Percentiles rank a stretch among this genome's conserved stretches.
Conservation (phyloP, 2,113 vertebrate species). For the Chloropsis hardwickii region DNA sequence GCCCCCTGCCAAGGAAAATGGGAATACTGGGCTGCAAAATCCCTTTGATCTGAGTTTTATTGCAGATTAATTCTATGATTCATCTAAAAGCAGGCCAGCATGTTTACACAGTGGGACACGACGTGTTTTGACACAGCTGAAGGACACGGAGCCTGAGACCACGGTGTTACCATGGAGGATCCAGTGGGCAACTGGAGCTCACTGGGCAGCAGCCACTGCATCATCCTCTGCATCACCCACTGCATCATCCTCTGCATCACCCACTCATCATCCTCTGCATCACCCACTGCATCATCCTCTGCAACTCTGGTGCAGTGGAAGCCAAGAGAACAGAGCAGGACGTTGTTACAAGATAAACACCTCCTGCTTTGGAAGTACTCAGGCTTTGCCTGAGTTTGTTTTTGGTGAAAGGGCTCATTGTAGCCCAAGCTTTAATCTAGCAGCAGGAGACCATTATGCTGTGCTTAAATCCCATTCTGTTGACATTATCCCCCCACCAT, state of each 20-base stretch:
- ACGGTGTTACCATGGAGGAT: fast-evolving
- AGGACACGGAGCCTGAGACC: background rate
- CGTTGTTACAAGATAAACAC: conserved; percentile 28
- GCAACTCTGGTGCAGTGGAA: background rate
- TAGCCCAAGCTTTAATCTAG: conserved; percentile 57
- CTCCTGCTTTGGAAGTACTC: conserved; percentile 36
- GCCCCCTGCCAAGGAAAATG: background rate
- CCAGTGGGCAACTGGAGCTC: background rate
- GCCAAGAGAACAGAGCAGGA: background rate
- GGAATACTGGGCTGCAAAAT: background rate
- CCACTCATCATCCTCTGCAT: too few species aligned
- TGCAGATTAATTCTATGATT: background rate
- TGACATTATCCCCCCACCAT: background rate
- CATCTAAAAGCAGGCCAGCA: background rate
- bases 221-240: background rate
- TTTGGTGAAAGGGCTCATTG: conserved; percentile 21
- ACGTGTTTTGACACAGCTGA: fast-evolving
- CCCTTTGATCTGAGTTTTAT: background rate
- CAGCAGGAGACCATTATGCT: conserved; percentile 40
- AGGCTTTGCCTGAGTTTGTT: conserved; percentile 10
- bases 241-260: background rate
- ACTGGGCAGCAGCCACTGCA: background rate
- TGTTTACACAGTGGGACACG: background rate
- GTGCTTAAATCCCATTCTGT: background rate
- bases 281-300: background rate